Percentiles rank a stretch among this genome's conserved stretches.
These are phyloP conservation scores for Oenanthe oenanthe DNA, from an alignment of 2,113 vertebrate species.

Conservation along the genomic window DNA sequence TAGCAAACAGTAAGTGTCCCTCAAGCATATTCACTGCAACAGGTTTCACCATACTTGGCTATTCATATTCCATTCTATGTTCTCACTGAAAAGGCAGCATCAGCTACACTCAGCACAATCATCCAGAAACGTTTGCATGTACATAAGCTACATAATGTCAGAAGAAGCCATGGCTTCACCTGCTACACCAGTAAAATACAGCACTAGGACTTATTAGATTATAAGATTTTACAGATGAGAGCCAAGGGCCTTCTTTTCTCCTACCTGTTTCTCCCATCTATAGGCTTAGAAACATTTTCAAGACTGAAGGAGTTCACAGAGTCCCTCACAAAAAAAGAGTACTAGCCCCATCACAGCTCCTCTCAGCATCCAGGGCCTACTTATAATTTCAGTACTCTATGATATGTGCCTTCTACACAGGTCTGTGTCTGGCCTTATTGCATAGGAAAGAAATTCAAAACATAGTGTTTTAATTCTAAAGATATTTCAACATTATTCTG, in stretches of 20 bases:
- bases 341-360: not conserved
- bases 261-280: not conserved
- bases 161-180: not conserved
- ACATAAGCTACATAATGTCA: not conserved
- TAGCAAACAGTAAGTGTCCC: not conserved
- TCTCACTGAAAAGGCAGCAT: not conserved
- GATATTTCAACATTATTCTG: not conserved
- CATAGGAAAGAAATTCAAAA: not conserved
- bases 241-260: not conserved
- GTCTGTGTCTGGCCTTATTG: not conserved
- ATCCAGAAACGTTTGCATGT: not conserved
- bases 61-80: not conserved
- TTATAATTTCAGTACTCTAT: conserved; percentile 52
- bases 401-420: conserved; percentile 20
- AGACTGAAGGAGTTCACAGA: conserved; percentile 5
- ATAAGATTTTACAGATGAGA: not conserved
- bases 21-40: not conserved
- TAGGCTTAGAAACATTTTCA: not conserved
- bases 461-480: not conserved
- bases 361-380: conserved; percentile 32
- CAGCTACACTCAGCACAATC: not conserved
- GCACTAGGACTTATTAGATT: not conserved
- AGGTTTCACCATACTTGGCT: not conserved
- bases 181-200: not conserved
- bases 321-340: not conserved